Conservation (phyloP, 2,113 vertebrate species). For the Candoia aspera region DNA sequence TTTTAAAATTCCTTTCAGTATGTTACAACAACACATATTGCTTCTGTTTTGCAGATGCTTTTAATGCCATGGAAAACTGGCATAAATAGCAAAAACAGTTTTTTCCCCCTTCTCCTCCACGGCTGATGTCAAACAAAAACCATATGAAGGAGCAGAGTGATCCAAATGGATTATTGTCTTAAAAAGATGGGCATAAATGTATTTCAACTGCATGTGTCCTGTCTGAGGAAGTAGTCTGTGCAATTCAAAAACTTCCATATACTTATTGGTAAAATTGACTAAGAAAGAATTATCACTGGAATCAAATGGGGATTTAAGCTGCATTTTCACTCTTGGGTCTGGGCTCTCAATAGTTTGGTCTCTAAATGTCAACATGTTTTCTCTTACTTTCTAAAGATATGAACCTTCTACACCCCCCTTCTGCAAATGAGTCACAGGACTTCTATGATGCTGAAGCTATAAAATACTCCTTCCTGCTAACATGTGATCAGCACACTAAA, state of each 20-base stretch:
- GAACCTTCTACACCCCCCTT: neutral
- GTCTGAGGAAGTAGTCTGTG: neutral
- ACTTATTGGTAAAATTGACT: too few relatives aligned
- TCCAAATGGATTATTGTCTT: neutral
- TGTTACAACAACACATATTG: constrained; percentile 3
- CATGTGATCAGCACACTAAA: neutral
- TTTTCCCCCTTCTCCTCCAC: neutral
- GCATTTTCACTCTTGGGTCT: neutral
- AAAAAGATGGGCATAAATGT: neutral
- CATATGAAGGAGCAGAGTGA: neutral
- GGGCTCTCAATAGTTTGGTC: neutral
- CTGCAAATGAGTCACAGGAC: neutral
- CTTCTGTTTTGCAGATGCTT: constrained; percentile 10
- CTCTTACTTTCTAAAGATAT: neutral
- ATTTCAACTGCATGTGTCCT: neutral
- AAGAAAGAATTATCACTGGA: neutral
- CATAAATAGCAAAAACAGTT: neutral
- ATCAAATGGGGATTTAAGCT: neutral
- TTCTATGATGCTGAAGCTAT: neutral
- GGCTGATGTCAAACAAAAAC: neutral
- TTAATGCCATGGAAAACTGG: neutral
- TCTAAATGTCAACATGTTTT: neutral
- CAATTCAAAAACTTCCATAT: neutral
- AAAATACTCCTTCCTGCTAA: neutral
- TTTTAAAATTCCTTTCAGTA: neutral